Conservation (phyloP, 2,888 invertebrate species). For the Drosophila dives region DNA sequence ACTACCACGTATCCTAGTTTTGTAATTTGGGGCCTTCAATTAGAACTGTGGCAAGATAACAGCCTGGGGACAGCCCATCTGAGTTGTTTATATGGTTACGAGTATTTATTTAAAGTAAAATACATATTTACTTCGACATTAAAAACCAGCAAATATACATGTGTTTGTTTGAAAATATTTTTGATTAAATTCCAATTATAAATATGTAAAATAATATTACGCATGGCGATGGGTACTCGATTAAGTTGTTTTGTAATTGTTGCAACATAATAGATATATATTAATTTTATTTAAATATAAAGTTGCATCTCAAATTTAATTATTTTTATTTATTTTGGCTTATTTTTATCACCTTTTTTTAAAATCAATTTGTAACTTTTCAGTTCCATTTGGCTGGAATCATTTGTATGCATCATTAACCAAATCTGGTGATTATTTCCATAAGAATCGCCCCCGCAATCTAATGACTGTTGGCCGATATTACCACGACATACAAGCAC, state of each 20-base stretch:
- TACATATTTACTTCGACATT: background rate
- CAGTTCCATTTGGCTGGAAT: background rate
- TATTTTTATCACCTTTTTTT: background rate
- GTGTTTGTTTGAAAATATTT: background rate
- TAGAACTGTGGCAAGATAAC: constrained; percentile 20
- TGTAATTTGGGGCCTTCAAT: constrained; percentile 25
- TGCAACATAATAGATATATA: too few species aligned
- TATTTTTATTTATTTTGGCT: too few species aligned
- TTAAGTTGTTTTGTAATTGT: background rate
- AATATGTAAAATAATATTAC: background rate
- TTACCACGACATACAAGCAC: background rate
- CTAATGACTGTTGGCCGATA: background rate
- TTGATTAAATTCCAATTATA: background rate
- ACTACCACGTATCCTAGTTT: constrained; percentile 4
- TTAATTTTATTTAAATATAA: background rate
- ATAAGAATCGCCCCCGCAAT: constrained; percentile 13
- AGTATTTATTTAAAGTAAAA: background rate
- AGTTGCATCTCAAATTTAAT: too few species aligned
- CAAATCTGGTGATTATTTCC: constrained; percentile 42
- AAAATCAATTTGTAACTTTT: constrained; percentile 2
- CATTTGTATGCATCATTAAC: constrained; percentile 35
- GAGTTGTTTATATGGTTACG: background rate
- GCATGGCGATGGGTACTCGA: too few species aligned
- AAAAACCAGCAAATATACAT: background rate
- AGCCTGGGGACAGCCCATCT: background rate